Conservation (phyloP, 1,140 invertebrate genomes). For the Pseudobourletiella spinata region DNA sequence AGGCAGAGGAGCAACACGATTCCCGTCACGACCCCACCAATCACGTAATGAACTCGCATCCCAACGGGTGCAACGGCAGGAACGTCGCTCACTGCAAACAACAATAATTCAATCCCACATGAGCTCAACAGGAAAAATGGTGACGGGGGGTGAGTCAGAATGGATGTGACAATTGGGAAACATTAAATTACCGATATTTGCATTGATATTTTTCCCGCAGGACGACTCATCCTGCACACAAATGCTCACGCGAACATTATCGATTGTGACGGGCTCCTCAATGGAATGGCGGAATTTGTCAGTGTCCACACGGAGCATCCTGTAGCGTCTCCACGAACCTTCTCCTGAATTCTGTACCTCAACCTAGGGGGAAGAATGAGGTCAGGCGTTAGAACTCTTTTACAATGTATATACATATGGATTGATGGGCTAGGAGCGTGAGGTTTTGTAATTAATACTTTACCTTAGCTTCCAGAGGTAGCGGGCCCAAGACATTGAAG, state of each 20-base stretch:
- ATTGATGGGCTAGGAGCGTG: no score
- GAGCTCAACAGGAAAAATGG: no score
- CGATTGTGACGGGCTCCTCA: conserved; percentile 25
- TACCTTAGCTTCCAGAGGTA: conserved; percentile 51
- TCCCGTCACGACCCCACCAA: conserved; percentile 56
- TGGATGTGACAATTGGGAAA: neutral
- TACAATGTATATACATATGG: no score
- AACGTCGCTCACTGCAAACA: conserved; percentile 29
- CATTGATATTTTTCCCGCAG: conserved; percentile 34
- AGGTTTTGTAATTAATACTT: no score
- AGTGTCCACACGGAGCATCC: conserved; percentile 23
- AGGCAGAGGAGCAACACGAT: conserved; percentile 68
- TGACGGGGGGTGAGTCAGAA: no score
- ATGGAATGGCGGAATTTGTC: conserved; percentile 30
- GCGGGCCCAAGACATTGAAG: conserved; percentile 56
- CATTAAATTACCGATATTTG: conserved; percentile 30
- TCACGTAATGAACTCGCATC: conserved; percentile 32
- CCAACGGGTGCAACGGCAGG: conserved; percentile 33
- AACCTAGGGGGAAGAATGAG: conserved; percentile 3
- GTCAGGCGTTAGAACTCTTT: no score
- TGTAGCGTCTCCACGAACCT: conserved; percentile 32
- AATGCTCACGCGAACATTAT: conserved; percentile 32
- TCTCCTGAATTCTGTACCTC: conserved; percentile 31
- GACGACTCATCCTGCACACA: conserved; percentile 31
- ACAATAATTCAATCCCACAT: no score